A percentile compares a stretch with the other conserved stretches of the same genome.
Evolutionary conservation across 2,113 vertebrate genomes (phyloP).

Genomic region (Leptocoma aspasia): DNA sequence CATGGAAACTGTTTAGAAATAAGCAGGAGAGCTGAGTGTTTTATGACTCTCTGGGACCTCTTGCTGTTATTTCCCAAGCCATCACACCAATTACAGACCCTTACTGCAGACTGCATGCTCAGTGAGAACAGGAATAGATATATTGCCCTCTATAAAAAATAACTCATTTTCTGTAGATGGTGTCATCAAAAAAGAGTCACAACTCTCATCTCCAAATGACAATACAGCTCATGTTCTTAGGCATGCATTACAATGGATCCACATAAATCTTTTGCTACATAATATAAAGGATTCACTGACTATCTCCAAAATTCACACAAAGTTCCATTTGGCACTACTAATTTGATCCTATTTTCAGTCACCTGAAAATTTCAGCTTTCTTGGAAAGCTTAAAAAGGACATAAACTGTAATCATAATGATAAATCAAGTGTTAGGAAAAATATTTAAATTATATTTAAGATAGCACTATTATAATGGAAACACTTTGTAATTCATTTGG

Average conservation of each 20-base stretch:
- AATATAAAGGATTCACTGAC: neutral
- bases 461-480: neutral
- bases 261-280: neutral
- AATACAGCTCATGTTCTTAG: neutral
- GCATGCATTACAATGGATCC: neutral
- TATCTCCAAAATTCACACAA: neutral
- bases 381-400: neutral
- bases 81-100: constrained; percentile 8
- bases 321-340: neutral
- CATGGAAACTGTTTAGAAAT: neutral
- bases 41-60: constrained; percentile 18
- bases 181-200: constrained; percentile 14
- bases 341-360: neutral
- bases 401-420: neutral
- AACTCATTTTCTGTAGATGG: neutral
- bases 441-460: neutral
- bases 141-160: constrained; percentile 10
- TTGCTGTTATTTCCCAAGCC: neutral
- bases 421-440: neutral
- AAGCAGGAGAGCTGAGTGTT: neutral
- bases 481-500: neutral
- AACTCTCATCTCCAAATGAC: constrained; percentile 24
- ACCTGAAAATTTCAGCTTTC: neutral
- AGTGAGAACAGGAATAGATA: neutral
- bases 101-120: neutral